Conservation (phyloP, 2,797 vertebrate genomes). For the Staurois parvus region DNA sequence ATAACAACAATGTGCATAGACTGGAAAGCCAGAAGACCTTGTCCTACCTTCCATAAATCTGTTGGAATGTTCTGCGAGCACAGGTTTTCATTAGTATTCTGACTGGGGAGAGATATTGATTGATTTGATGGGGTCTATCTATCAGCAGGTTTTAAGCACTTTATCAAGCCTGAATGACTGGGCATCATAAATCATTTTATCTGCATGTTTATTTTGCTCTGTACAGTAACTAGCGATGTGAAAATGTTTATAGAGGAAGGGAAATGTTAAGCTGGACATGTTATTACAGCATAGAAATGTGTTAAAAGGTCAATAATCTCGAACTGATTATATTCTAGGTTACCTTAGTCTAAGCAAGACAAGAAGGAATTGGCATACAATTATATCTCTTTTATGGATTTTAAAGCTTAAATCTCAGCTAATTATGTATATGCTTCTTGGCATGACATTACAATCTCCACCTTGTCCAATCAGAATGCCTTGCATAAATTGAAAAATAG, state of each 20-base stretch:
- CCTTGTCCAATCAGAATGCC: too few relatives aligned
- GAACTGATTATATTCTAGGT: neutral
- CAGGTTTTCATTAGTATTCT: slow-evolving; percentile 41
- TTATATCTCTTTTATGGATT: neutral
- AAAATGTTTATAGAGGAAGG: slow-evolving; percentile 4
- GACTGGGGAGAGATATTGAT: slow-evolving; percentile 31
- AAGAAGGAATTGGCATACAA: neutral
- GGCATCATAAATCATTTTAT: slow-evolving; percentile 32
- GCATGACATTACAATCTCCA: too few relatives aligned
- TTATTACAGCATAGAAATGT: neutral
- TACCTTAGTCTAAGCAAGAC: neutral
- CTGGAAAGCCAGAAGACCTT: slow-evolving; percentile 6
- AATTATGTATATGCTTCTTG: too few relatives aligned
- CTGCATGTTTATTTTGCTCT: slow-evolving; percentile 11
- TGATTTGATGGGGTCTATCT: slow-evolving; percentile 48
- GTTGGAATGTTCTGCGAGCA: neutral
- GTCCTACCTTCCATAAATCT: slow-evolving; percentile 15
- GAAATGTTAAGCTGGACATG: neutral
- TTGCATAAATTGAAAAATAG: too few relatives aligned
- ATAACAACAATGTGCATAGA: neutral
- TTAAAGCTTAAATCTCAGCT: too few relatives aligned
- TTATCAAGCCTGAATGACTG: slow-evolving; percentile 26
- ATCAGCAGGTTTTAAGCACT: slow-evolving; percentile 43
- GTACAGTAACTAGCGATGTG: neutral
- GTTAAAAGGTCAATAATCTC: slow-evolving; percentile 11